Conservation (phyloP, 2,888 invertebrate genomes). For the Steinernema hermaphroditum region DNA sequence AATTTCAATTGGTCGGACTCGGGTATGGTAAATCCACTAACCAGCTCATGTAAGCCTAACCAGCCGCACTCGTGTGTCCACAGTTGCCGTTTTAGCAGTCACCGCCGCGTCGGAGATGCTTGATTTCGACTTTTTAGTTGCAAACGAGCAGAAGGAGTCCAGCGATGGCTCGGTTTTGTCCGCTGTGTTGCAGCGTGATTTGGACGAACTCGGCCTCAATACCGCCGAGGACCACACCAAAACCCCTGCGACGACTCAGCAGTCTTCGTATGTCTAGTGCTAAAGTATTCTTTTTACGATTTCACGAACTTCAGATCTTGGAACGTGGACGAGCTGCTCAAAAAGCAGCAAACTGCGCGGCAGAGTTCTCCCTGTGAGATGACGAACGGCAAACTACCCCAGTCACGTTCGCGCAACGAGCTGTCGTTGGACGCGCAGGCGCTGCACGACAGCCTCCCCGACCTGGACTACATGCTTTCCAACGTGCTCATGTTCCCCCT, state of each 20-base stretch:
- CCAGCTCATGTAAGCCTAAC: slow-evolving; percentile 49
- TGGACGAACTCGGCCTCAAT: slow-evolving; percentile 47
- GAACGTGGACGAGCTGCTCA: slow-evolving; percentile 20
- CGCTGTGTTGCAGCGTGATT: slow-evolving; percentile 43
- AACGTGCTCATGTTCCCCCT: slow-evolving; percentile 53
- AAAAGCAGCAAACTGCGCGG: slow-evolving; percentile 10
- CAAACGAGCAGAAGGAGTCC: slow-evolving; percentile 36
- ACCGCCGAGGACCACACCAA: not conserved
- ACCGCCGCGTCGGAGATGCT: slow-evolving; percentile 45
- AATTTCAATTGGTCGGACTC: slow-evolving; percentile 59
- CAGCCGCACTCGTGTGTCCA: slow-evolving; percentile 2
- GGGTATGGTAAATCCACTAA: slow-evolving; percentile 58
- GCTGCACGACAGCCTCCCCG: slow-evolving; percentile 55
- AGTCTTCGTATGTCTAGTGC: slow-evolving; percentile 5
- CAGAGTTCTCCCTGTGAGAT: slow-evolving; percentile 9
- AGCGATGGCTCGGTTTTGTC: slow-evolving; percentile 31
- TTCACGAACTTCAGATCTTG: not conserved
- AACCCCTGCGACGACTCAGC: not conserved
- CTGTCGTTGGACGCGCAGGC: slow-evolving; percentile 56
- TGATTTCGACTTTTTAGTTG: slow-evolving; percentile 51
- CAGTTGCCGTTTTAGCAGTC: slow-evolving; percentile 32
- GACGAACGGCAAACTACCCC: slow-evolving; percentile 20
- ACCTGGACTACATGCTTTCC: slow-evolving; percentile 51
- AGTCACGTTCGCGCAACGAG: slow-evolving; percentile 36
- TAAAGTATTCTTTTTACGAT: not conserved